Evolutionary conservation across 2,888 invertebrate genomes (phyloP), one percentile per base, ranked within the genome.

Genomic region (Scelioninae gen. 1): DNA sequence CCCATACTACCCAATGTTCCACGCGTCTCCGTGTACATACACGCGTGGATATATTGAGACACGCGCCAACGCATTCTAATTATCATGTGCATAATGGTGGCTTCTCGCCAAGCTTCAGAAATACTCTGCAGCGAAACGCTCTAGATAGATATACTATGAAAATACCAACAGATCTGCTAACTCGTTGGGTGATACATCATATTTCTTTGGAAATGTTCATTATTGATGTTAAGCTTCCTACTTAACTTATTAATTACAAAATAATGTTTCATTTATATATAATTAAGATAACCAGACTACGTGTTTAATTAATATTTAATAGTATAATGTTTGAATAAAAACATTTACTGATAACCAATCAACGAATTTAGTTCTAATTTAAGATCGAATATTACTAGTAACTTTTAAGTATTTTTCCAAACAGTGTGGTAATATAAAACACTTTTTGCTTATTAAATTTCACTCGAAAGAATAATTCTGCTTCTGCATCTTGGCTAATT

Each of bases 61-160:
- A 92, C 92, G 91, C 91, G 92, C 92, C 90, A 92, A 92, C 92
- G 92, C 91, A 92, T 92, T 92, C 92, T 92, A 92, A 92, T 92
- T 92, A 92, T 92, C 92, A 92, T 92, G 91, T 91, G 92, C 90
- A 92, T 92, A 92, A 92, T 92, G 91, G 90, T 92, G 92, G 92
- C 90, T 84, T 82, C 85, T 89, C 87, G 92, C 92, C 92, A 92
- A 92, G 90, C 90, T 90, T 91, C 90, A 90, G 90, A 92, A 92
- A 92, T 92, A 92, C 90, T 91, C 90, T 90, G 89, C 90, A 88
- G 87, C 84, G 74, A 82, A 76, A 74, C 86, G 88, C 91, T 91
- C 89, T 90, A 91, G 90, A 90, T 92, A 90, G 89, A 74, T 86
- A 74, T 82, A 83, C 83, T 84, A 86, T 85, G 85, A 85, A 86